Evolutionary conservation across 2,797 vertebrate genomes (phyloP).

Genomic region (Lagodon rhomboides): DNA sequence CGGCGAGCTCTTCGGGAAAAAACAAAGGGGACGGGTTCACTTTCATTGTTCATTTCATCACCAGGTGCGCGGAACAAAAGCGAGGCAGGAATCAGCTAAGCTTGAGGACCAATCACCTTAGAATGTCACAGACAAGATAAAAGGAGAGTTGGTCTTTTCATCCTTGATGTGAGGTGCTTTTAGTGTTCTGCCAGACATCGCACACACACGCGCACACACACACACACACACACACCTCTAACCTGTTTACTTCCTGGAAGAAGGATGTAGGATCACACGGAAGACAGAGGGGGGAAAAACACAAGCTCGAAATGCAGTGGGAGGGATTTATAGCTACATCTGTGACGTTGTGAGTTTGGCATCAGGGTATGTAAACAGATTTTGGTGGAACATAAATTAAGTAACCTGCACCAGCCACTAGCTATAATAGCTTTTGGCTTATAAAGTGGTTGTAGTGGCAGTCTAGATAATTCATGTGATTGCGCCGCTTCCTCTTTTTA

Average conservation of each 20-base stretch:
- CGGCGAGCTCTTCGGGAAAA: conserved; percentile 18
- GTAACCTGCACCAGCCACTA: conserved; percentile 18
- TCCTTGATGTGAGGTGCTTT: conserved; percentile 66
- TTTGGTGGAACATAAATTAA: conserved; percentile 29
- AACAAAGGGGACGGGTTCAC: conserved; percentile 47
- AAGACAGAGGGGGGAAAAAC: conserved; percentile 16
- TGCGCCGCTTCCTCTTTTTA: conserved; percentile 61
- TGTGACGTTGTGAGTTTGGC: conserved; percentile 18
- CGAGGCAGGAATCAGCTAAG: conserved; percentile 30
- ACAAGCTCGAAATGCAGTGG: conserved; percentile 32
- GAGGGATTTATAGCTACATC: conserved; percentile 30
- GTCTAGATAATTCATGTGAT: conserved; percentile 64
- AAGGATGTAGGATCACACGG: conserved; percentile 48
- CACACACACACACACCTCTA: conserved; percentile 41
- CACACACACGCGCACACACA: background rate
- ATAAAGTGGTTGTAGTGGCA: conserved; percentile 37
- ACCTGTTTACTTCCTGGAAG: conserved; percentile 70
- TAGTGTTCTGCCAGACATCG: conserved; percentile 50
- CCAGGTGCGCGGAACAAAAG: conserved; percentile 66
- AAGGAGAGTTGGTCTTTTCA: conserved; percentile 72
- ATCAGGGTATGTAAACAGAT: conserved; percentile 19
- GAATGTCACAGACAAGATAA: conserved; percentile 76
- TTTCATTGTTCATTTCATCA: conserved; percentile 56
- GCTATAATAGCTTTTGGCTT: conserved; percentile 47
- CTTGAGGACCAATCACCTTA: conserved; percentile 66